Conservation (phyloP, 2,888 invertebrate species). For the Synergus umbraculus region DNA sequence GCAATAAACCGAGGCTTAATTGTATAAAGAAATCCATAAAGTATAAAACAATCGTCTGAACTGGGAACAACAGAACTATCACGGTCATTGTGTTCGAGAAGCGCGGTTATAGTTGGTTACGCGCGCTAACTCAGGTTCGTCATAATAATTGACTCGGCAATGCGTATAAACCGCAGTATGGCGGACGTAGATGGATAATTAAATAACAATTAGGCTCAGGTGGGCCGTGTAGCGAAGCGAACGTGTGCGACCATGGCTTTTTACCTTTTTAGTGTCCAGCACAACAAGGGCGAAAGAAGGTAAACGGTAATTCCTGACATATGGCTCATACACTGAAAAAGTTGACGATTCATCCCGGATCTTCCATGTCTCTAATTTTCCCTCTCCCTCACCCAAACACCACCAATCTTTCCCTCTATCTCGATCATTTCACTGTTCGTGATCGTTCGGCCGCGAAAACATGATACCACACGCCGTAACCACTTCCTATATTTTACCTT, state of each 20-base stretch:
- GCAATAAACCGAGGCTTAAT: too few relatives aligned
- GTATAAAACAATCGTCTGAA: too few relatives aligned
- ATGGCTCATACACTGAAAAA: constrained; percentile 56
- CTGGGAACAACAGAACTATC: constrained; percentile 39
- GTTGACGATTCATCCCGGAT: constrained; percentile 67
- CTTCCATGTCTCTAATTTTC: constrained; percentile 52
- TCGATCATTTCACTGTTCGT: constrained; percentile 52
- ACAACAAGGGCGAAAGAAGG: constrained; percentile 43
- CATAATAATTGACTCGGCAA: constrained; percentile 72
- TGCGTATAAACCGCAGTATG: constrained; percentile 74
- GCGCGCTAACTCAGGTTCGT: constrained; percentile 63
- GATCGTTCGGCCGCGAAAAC: constrained; percentile 68
- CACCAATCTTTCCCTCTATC: background rate
- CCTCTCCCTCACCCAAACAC: constrained; percentile 45
- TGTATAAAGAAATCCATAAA: too few relatives aligned
- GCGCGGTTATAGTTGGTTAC: constrained; percentile 57
- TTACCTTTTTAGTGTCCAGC: constrained; percentile 35
- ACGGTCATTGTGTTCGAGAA: constrained; percentile 48
- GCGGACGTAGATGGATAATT: constrained; percentile 71
- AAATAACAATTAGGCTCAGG: constrained; percentile 74
- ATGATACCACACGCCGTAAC: constrained; percentile 67
- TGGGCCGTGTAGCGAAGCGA: constrained; percentile 64
- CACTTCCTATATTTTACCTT: constrained; percentile 66
- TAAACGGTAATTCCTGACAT: constrained; percentile 49
- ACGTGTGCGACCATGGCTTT: constrained; percentile 51